A percentile compares a stretch with the other conserved stretches of the same genome.
phyloP scores from a whole-genome alignment of 2,113 vertebrate species.

The Phalacrocorax carbo region DNA sequence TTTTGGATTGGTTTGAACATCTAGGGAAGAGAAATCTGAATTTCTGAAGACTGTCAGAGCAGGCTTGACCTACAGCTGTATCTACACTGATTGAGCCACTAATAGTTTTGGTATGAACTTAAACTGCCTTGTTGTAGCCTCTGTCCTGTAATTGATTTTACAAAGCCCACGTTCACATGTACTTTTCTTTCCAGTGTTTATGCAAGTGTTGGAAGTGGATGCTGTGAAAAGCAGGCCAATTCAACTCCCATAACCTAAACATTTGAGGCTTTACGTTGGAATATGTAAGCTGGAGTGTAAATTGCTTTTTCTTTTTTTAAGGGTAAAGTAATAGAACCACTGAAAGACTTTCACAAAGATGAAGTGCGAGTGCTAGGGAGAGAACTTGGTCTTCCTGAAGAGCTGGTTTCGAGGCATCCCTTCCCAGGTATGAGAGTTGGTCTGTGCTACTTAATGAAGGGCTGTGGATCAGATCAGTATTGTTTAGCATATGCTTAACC shows the following conservation, averaged over 20 bases:
- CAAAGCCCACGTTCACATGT: neutral
- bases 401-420: constrained; percentile 93
- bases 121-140: neutral
- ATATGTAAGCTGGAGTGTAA: neutral
- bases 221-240: neutral
- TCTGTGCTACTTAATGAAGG: neutral
- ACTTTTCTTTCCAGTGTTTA: neutral
- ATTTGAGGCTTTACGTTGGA: neutral
- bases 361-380: constrained; percentile 93
- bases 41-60: neutral
- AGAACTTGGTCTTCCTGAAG: constrained; percentile 95
- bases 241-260: neutral
- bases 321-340: constrained; percentile 97
- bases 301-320: constrained; percentile 31
- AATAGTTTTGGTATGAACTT: neutral
- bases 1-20: neutral
- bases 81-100: neutral
- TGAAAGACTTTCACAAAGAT: constrained; percentile 99
- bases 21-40: neutral
- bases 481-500: neutral
- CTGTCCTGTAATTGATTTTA: neutral
- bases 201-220: neutral
- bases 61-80: neutral
- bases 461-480: too few relatives aligned
- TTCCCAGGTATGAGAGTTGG: constrained; percentile 83